Base-by-base conservation (phyloP, 2,888 invertebrate genomes). In the Ctena decussata region DNA sequence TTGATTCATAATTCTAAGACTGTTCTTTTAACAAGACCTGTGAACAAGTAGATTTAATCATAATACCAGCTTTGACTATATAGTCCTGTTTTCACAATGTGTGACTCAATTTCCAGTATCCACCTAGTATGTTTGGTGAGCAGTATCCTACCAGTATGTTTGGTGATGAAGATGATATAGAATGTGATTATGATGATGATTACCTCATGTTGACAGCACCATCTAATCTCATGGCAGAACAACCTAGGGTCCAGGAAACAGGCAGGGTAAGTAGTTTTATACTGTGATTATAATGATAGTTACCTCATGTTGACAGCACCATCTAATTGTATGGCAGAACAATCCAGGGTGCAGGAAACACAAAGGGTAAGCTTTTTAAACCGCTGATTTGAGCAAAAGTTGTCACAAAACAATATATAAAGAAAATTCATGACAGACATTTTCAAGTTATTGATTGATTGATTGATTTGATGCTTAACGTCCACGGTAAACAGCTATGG, bases 101-200 rank as follows among this genome's bases (percentile, higher is more conserved):
- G 8, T 46, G 12, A 15, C 21, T 21, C 46, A 46, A 41, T 49
- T 57, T 57, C 27, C 27, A 57, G 57, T 46, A 88, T 85, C 86
- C 93, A 35, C 89, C 92, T 0, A 92, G 93, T 80, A 91, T 93
- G 92, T 85, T 93, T 75, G 90, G 90, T 60, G 95, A 95, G 18
- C n/a, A n/a, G n/a, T 89, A 89, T 39, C 86, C 93, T 30, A 89
- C 92, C 0, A 92, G 93, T 80, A 91, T 93, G 92, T 85, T 93
- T 75, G 90, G 90, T 60, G 95, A 95, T 15, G 95, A 95, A 18
- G 96, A 96, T 89, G 96, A 96, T 85, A 94, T 95, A 74, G 95
- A 95, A 87, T 94, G 93, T 91, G 94, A 94, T 85, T 93, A 93
- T 78, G 94, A 93, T 82, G 89, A 72, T 30, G 72, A 72, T 24